A percentile compares a stretch with the other conserved stretches of the same genome.
These are phyloP conservation scores for Fringilla coelebs DNA, from an alignment of 2,797 vertebrate species.

Conservation along the genomic window DNA sequence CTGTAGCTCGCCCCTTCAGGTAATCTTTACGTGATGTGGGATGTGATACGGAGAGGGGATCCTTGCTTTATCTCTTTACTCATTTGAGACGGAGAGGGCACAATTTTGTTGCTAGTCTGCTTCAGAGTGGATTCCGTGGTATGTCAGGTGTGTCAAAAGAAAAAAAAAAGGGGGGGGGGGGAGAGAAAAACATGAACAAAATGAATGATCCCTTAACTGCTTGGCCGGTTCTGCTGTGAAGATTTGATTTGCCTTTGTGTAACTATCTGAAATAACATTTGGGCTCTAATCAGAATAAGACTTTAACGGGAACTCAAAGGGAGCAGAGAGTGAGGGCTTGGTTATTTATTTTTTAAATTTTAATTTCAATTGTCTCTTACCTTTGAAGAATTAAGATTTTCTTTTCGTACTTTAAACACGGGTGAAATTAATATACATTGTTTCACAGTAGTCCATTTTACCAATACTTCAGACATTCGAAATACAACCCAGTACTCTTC, in stretches of 20 bases:
- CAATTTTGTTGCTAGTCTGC: not conserved
- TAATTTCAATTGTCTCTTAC: not conserved
- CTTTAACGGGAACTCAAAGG: not conserved
- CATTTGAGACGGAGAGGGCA: not conserved
- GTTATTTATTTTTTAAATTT: not conserved
- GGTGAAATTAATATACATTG: not conserved
- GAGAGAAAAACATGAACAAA: not conserved
- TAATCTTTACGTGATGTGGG: not conserved
- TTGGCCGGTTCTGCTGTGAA: not conserved
- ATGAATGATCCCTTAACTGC: not conserved
- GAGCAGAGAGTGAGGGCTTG: not conserved
- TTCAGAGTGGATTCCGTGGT: not conserved
- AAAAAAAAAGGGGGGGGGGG: rapidly evolving
- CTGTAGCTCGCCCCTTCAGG: not conserved
- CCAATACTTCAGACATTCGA: not conserved
- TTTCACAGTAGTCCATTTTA: not conserved
- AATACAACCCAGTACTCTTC: not conserved
- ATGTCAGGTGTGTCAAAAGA: constrained; percentile 48
- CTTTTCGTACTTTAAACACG: not conserved
- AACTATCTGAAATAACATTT: not conserved
- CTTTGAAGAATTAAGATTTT: not conserved
- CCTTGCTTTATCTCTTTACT: not conserved
- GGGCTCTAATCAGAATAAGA: not conserved
- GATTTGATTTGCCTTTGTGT: not conserved
- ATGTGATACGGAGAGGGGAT: not conserved